Conservation (phyloP, 2,113 vertebrate species). For the Lampris incognitus region DNA sequence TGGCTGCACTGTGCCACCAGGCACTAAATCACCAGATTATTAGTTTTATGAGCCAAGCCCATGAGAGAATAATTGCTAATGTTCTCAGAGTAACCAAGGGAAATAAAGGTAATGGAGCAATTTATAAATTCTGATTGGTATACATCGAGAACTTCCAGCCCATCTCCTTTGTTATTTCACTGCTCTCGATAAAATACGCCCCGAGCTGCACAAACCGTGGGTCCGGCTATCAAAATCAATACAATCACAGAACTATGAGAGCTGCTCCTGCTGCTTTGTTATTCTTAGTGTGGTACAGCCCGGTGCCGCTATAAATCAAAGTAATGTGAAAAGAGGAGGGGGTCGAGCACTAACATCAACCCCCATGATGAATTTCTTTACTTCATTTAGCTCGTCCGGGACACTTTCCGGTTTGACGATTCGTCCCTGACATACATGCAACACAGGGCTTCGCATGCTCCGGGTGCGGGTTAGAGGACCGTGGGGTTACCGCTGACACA, state of each 20-base stretch:
- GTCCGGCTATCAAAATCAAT: constrained; percentile 82
- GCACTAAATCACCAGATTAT: constrained; percentile 88
- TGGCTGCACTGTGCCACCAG: constrained; percentile 78
- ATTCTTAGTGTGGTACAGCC: constrained; percentile 77
- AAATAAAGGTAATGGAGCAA: constrained; percentile 89
- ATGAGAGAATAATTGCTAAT: constrained; percentile 89
- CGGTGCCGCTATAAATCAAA: constrained; percentile 81
- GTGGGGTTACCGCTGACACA: constrained; percentile 10
- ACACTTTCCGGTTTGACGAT: constrained; percentile 17
- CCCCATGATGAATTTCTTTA: constrained; percentile 64
- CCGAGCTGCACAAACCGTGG: constrained; percentile 74
- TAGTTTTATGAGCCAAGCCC: constrained; percentile 86
- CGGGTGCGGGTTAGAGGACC: background rate
- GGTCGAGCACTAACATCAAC: constrained; percentile 50
- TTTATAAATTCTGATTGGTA: constrained; percentile 90
- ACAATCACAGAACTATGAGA: constrained; percentile 72
- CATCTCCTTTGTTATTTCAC: constrained; percentile 85
- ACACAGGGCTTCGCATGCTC: background rate
- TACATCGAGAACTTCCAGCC: constrained; percentile 86
- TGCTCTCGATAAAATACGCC: constrained; percentile 82
- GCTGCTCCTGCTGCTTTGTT: constrained; percentile 75
- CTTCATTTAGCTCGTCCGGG: constrained; percentile 61
- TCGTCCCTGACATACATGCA: constrained; percentile 22
- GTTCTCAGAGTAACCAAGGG: constrained; percentile 87
- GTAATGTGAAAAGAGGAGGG: constrained; percentile 61